Conservation (phyloP, 2,888 invertebrate species). For the Strigamia maritima region DNA sequence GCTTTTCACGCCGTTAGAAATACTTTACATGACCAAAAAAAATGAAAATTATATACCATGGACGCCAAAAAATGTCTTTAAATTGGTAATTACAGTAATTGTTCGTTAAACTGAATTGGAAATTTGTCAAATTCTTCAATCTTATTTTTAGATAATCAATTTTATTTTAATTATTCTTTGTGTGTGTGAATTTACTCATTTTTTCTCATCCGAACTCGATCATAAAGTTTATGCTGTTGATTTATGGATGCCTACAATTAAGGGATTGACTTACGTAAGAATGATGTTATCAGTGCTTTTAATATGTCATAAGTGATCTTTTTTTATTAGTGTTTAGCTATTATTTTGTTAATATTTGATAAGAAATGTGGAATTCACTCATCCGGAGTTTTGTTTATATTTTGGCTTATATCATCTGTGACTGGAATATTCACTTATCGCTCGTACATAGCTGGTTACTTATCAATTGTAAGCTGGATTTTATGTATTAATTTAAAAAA, state of each 20-base stretch:
- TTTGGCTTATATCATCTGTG: constrained; percentile 76
- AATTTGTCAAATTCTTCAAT: neutral
- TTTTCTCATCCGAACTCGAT: neutral
- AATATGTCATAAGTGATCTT: constrained; percentile 33
- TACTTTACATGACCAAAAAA: constrained; percentile 71
- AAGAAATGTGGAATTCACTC: constrained; percentile 79
- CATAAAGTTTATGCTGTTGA: neutral
- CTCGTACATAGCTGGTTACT: constrained; percentile 55
- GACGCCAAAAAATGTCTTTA: constrained; percentile 40
- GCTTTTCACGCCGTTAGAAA: constrained; percentile 45
- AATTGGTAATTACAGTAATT: constrained; percentile 37
- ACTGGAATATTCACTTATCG: constrained; percentile 73
- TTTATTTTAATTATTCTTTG: constrained; percentile 4
- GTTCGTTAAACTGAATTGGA: neutral
- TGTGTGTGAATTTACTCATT: constrained; percentile 1
- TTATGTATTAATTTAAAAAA: too few relatives aligned
- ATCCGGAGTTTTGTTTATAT: constrained; percentile 84
- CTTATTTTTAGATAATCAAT: constrained; percentile 12
- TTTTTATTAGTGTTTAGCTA: constrained; percentile 65
- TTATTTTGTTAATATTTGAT: constrained; percentile 71
- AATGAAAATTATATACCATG: constrained; percentile 70
- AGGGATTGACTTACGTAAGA: constrained; percentile 34
- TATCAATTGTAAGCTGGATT: neutral
- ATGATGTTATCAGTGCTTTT: neutral
- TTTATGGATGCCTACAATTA: constrained; percentile 25